Evolutionary conservation across 1,140 invertebrate genomes (phyloP), one percentile per base, ranked within the genome.

Genomic region (Drosophila sp.): DNA sequence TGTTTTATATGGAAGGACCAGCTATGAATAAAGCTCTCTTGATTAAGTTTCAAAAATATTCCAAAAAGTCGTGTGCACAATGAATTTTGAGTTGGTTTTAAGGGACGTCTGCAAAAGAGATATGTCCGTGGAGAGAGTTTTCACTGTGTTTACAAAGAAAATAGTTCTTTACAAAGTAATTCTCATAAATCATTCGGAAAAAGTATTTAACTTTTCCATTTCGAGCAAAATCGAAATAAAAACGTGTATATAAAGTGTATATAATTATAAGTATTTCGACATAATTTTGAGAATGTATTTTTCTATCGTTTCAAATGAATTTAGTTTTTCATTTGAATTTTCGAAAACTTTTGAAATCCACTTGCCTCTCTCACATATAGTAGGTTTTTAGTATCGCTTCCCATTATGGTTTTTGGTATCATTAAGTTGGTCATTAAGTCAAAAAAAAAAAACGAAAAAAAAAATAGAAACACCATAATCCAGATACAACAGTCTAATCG

Each of bases 391-490:
- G 32, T 57, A 75, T 75, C 75, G 69, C 8, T 76, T 58, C 55
- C 73, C 73, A 76, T 76, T 65, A 76, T 76, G 73, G 68, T 76
- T 76, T 76, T 76, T 76, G 73, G 66, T 66, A 76, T 76, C 73
- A 76, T 76, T 70, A 76, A 76, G 69, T 60, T 64, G 73, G 72
- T 76, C 73, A 76, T 76, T 76, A 76, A 70, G 73, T 61, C 44
- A 4, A 17, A n/a, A 41, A 2, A 50, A 27, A 25, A 23, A 8
- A 60, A 33, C 27, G 55, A 58, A 44, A 33, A 65, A 75, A 60
- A 55, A 30, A 58, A 44, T 50, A 38, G 72, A 56, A 60, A 40
- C 38, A 40, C 40, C 40, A 40, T 63, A 75, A 50, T 56, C 54
- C 61, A 58, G 56, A 25, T 47, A 66, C 17, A 60, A 47, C 35